phyloP scores from a whole-genome alignment of 2,113 vertebrate species.

The Neogobius melanostomus region DNA sequence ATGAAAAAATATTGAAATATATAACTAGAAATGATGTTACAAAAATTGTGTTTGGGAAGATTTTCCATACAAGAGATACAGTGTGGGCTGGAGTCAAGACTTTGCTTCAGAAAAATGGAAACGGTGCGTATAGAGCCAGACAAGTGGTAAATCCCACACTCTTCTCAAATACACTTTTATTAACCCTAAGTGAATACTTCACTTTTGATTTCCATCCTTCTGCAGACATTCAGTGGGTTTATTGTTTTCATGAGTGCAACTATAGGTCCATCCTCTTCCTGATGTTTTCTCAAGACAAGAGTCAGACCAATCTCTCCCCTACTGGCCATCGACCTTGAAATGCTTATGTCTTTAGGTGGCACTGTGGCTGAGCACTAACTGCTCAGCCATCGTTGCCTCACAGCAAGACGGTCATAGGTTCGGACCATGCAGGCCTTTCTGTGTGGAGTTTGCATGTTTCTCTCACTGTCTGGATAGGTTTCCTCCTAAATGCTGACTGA shows the following conservation, averaged over 20 bases:
- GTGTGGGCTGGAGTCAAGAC: slow-evolving; percentile 38
- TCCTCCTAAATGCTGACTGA: no score
- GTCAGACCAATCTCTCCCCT: slow-evolving; percentile 45
- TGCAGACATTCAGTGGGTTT: not conserved
- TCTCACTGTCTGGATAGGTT: no score
- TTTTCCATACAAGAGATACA: slow-evolving; percentile 45
- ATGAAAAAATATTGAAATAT: slow-evolving; percentile 16
- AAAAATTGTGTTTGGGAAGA: slow-evolving; percentile 28
- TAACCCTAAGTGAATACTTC: not conserved
- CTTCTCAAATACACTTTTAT: slow-evolving; percentile 21
- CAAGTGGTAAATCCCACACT: slow-evolving; percentile 8
- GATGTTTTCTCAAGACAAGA: slow-evolving; percentile 68
- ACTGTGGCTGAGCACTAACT: no score
- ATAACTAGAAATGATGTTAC: slow-evolving; percentile 35
- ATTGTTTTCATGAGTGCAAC: slow-evolving; percentile 32
- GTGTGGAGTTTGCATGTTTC: no score
- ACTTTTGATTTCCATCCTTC: not conserved
- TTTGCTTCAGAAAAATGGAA: slow-evolving; percentile 46
- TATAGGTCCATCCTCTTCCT: slow-evolving; percentile 39
- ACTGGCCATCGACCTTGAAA: no score
- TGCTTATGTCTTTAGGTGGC: no score
- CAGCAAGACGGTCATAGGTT: no score
- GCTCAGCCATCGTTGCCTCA: no score
- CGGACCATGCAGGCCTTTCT: no score
- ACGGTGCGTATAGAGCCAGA: slow-evolving; percentile 30